Evolutionary conservation across 2,797 vertebrate genomes (phyloP).

Genomic region (Eulemur albifrons): DNA sequence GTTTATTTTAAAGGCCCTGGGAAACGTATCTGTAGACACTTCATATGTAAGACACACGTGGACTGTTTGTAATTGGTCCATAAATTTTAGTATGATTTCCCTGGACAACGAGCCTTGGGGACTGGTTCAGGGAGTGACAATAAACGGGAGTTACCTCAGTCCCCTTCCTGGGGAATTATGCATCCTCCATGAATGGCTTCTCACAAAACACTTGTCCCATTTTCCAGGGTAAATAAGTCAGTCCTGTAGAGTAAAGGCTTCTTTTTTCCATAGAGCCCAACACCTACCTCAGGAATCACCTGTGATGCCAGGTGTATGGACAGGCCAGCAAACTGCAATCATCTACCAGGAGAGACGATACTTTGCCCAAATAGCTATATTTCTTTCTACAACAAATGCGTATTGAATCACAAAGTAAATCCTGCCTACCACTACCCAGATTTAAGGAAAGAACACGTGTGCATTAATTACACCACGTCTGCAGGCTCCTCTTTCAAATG

Average conservation of each 20-base stretch:
- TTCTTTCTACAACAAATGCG: constrained; percentile 27
- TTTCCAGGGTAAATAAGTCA: constrained; percentile 61
- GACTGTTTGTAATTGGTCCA: constrained; percentile 71
- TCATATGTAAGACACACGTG: constrained; percentile 65
- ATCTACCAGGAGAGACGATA: constrained; percentile 54
- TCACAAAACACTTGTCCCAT: constrained; percentile 66
- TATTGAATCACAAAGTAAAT: constrained; percentile 62
- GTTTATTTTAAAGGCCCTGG: constrained; percentile 82
- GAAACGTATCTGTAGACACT: constrained; percentile 74
- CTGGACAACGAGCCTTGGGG: constrained; percentile 67
- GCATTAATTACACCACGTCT: constrained; percentile 42
- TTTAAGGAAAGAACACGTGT: constrained; percentile 49
- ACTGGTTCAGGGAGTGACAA: constrained; percentile 65
- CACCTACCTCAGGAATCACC: constrained; percentile 65
- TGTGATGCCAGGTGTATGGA: constrained; percentile 50
- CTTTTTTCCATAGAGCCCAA: constrained; percentile 39
- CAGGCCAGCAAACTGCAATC: constrained; percentile 40
- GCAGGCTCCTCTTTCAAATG: constrained; percentile 49
- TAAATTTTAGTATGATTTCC: constrained; percentile 74
- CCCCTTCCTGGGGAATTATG: constrained; percentile 64
- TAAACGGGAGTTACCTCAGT: constrained; percentile 74
- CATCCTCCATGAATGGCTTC: constrained; percentile 45
- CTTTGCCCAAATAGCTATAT: constrained; percentile 51
- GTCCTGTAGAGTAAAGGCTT: constrained; percentile 43
- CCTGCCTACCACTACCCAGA: constrained; percentile 41